Evolutionary conservation across 2,888 invertebrate species (phyloP).

Genomic region (Zygaena filipendulae): DNA sequence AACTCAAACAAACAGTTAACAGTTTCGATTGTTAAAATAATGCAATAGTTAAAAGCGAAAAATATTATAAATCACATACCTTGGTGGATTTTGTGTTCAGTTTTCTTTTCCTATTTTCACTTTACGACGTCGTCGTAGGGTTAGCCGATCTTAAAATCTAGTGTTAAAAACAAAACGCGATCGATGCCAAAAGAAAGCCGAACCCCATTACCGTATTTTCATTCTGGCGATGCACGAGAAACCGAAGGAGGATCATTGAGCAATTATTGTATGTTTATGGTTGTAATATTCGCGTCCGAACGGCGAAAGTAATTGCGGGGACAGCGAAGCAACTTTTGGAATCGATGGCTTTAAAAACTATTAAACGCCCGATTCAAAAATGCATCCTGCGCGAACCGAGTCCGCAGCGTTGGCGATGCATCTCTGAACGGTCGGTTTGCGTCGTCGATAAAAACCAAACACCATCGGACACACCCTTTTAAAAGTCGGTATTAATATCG

Average conservation of each 20-base stretch:
- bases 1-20: conserved; percentile 32
- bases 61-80: conserved; percentile 47
- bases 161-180: conserved; percentile 25
- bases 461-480: conserved; percentile 56
- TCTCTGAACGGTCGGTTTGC: conserved; percentile 29
- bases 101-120: conserved; percentile 27
- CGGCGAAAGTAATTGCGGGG: conserved; percentile 47
- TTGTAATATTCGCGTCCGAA: conserved; percentile 39
- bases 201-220: conserved; percentile 22
- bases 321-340: conserved; percentile 47
- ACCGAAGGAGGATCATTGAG: conserved; percentile 42
- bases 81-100: conserved; percentile 21
- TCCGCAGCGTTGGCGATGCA: conserved; percentile 19
- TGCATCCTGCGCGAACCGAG: conserved; percentile 21
- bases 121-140: conserved; percentile 32
- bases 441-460: conserved; percentile 43
- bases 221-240: conserved; percentile 22
- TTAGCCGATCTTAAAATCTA: conserved; percentile 58
- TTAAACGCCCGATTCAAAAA: conserved; percentile 35
- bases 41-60: conserved; percentile 20
- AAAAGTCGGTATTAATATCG: conserved; percentile 35
- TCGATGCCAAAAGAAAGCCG: conserved; percentile 53
- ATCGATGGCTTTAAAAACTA: conserved; percentile 43
- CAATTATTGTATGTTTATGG: conserved; percentile 50
- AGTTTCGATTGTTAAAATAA: conserved; percentile 32